Evolutionary conservation across 2,888 invertebrate genomes (phyloP), one percentile per base, ranked within the genome.

Genomic region (Argyresthia albistria): DNA sequence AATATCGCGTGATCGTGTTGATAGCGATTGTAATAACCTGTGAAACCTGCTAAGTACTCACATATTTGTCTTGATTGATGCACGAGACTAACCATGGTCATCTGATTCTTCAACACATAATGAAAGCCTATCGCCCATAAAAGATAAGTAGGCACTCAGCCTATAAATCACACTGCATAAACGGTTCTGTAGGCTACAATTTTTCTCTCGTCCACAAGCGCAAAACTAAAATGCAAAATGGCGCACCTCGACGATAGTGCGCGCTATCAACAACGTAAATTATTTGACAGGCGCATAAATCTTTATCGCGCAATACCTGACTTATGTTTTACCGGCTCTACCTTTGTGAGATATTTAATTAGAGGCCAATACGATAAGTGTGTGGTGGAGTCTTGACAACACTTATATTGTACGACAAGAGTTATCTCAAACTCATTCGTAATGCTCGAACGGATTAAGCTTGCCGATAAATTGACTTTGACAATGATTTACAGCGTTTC

Each of bases 241-340:
- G 48, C 15, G 15, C 55, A 55, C 57, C 50, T 54, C 56, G 59
- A 47, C 35, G 47, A 35, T 53, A 50, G 25, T 55, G 12, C 43
- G n/a, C 42, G 63, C 62, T 81, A 83, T 83, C 81, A 72, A 62
- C 65, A 63, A 69, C 67, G 79, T 83, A 82, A 83, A 79, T 83
- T 81, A 81, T 80, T 76, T 80, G 77, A 80, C 80, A 80, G 70
- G 74, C 65, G 64, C 73, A 80, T 81, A 82, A 76, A 76, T 81
- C 78, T 81, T 80, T 79, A 82, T 80, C 76, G 76, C 73, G 72
- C 72, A 65, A 72, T 67, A 70, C 71, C 63, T 59, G 61, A 62
- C 63, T 65, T 61, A 60, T 59, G 59, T 57, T 62, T 59, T 59
- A 60, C 59, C 65, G 65, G 65, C 57, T 60, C 54, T 53, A 60